Percentiles rank a stretch among this genome's conserved stretches.
Conservation (phyloP, 2,113 vertebrate genomes). For the Hydropotes inermis region DNA sequence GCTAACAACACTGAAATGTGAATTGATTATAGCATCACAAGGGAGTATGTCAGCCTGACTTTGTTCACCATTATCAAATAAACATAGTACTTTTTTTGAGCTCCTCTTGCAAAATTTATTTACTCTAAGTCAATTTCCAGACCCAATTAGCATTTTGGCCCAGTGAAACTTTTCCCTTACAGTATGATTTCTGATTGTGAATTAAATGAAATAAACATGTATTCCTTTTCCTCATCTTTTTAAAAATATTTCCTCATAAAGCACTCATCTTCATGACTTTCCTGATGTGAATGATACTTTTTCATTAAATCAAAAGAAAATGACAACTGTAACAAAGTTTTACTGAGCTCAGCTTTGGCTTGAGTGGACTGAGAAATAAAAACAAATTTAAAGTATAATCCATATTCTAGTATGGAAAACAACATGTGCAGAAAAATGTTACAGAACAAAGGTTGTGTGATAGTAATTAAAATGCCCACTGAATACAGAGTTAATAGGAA, state of each 20-base stretch:
- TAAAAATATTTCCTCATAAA: background rate
- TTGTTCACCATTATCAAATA: background rate
- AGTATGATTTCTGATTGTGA: background rate
- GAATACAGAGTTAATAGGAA: background rate
- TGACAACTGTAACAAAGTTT: background rate
- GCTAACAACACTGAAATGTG: background rate
- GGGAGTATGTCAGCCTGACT: background rate
- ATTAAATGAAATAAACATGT: background rate
- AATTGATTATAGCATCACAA: background rate
- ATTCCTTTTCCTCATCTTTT: background rate
- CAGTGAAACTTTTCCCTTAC: background rate
- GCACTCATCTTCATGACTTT: background rate
- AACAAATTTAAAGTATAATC: background rate
- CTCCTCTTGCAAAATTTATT: background rate
- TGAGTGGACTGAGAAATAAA: background rate
- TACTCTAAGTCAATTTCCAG: background rate
- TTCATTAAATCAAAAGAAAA: background rate
- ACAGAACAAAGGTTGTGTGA: background rate
- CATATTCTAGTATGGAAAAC: background rate
- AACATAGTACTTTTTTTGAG: background rate
- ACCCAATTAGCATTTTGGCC: background rate
- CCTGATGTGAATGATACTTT: background rate
- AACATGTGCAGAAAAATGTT: background rate
- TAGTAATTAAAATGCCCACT: background rate
- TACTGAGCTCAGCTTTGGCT: background rate